Evolutionary conservation across 2,888 invertebrate species (phyloP), one percentile per base, ranked within the genome.

Genomic region (Allygus modestus): DNA sequence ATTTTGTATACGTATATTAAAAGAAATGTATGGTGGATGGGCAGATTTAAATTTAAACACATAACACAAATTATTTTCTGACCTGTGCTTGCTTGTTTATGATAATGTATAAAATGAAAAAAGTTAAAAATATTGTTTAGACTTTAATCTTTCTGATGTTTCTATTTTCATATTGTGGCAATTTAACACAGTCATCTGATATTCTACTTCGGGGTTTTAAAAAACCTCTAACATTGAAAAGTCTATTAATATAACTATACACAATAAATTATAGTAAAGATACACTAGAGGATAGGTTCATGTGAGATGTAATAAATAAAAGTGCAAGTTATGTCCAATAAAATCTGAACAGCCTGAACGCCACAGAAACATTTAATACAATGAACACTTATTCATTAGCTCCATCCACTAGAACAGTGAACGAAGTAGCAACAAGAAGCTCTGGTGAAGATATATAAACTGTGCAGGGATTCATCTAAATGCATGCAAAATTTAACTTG

Each of bases 401-500:
- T 65, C 28, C 65, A 65, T 28, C 28, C 65, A 65, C 65, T 65
- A 54, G 65, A 15, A 12, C 0, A 65, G 28, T 31, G 65, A 65
- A 15, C 17, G 58, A 15, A 65, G 28, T 12, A 65, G 15, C 20
- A 65, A 65, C 65, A 65, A 65, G 65, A 65, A 65, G 65, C 65
- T 28, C 26, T 54, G 17, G 65, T 65, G 65, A 65, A 65, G 65
- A 65, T 65, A 31, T 65, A 31, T 28, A 26, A 65, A 65, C 58
- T 28, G 65, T 65, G 65, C 31, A 17, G 65, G 65, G 65, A 17
- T 28, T 65, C 17, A 15, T 65, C 65, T 65, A 65, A 58, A 31
- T 65, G 28, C 65, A 65, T 65, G 65, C 65, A 65, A 65, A 65
- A 65, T 65, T 65, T 65, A 65, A 65, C 65, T 65, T 31, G 28